Evolutionary conservation across 2,113 vertebrate genomes (phyloP), one percentile per base, ranked within the genome.

Genomic region (Helogale parvula): DNA sequence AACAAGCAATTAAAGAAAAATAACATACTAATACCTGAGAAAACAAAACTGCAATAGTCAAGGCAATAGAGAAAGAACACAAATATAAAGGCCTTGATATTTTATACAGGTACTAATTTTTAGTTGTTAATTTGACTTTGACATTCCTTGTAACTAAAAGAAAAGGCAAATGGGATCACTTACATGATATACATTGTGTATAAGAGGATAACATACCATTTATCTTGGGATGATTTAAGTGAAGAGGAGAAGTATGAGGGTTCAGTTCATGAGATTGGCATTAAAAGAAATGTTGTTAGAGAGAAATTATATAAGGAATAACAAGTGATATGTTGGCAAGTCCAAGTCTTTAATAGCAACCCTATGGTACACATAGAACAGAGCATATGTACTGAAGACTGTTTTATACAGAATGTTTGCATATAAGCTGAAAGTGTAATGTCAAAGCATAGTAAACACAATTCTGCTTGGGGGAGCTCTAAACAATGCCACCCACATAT

Each of bases 61-160:
- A 76, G 17, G 7, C 41, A 68, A 60, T 60, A 52, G 25, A 90
- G 68, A 79, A 95, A 91, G 41, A 76, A 69, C 13, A 80, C 13
- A 95, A 27, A 23, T 33, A 80, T 63, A 52, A 92, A 81, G 41
- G 8, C n/a, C 38, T 87, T 54, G 74, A 52, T 9, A 21, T 74
- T n/a, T 33, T 72, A 87, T 10, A 57, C 4, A 69, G 7, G 72
- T 52, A 92, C 15, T 82, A 50, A 86, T 71, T 76, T 88, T 84
- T 66, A 85, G 19, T 45, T 94, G 12, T 91, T 93, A 79, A 66
- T 74, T 93, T 96, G 33, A 87, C 6, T 89, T 54, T 86, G 10
- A 52, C 19, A 45, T 93, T 16, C 12, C 27, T 89, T 23, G 52
- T 63, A 89, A 80, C 52, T 66, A 83, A 87, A 91, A 88, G 9